Base-by-base conservation (phyloP, 1,140 invertebrate species). In the Episyrphus balteatus region DNA sequence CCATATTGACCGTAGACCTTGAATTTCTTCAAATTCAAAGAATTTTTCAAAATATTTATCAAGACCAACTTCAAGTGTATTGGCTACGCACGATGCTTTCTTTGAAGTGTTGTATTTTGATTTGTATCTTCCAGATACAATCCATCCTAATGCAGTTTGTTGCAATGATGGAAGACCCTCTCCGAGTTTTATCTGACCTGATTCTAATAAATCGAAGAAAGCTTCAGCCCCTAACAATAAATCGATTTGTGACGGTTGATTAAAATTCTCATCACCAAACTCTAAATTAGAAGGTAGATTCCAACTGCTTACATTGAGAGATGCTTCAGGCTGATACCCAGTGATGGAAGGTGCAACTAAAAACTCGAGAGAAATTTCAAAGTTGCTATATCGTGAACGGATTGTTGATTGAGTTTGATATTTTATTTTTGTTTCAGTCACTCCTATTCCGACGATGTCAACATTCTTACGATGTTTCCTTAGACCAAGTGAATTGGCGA, bases 141-240 rank as follows among this genome's bases (percentile, higher is more conserved):
- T 30, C 60, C 60, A 66, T 12, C 57, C 61, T 12, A 68, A 49
- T n/a, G n/a, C n/a, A n/a, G n/a, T 62, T 54, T 65, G 55, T 46
- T 62, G 59, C 12, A 66, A 38, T 33, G 38, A 52, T 2, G 53
- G 54, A 13, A 54, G 38, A 31, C 50, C 48, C 7, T 26, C 37
- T 19, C 50, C 55, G 33, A 55, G 44, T 38, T n/a, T n/a, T n/a
- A 55, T 52, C 49, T 55, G 42, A n/a, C 61, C 55, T 14, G 45
- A 48, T 18, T 50, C 50, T 2, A 67, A 37, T 47, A 52, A 55
- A n/a, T n/a, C n/a, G n/a, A n/a, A 65, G 51, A 63, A 65, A 21
- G 55, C 14, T 18, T 56, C 56, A 11, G 57, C 57, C 1, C 55
- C 58, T 1, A 65, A 42, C 11, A 68, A 21, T 17, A 65, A 34